A percentile compares a stretch with the other conserved stretches of the same genome.
phyloP scores from a whole-genome alignment of 2,797 vertebrate genomes.

The Hemibagrus guttatus region DNA sequence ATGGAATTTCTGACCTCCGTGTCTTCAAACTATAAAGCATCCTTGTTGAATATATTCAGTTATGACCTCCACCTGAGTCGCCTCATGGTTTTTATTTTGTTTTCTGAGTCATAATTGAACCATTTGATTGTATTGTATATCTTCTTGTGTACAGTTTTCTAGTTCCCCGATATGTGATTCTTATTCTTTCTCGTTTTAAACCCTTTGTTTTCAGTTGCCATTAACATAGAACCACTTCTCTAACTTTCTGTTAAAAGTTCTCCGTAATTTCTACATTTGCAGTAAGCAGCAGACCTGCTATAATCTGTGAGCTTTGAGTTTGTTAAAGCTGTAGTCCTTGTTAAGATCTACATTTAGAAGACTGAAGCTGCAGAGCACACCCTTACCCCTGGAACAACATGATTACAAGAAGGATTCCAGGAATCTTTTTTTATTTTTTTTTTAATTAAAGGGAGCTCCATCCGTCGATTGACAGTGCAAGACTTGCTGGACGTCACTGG shows the following conservation, averaged over 20 bases:
- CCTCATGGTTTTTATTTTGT: not conserved
- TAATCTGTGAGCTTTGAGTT: not conserved
- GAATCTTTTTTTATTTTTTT: not conserved
- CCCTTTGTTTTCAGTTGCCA: not conserved
- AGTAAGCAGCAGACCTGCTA: not conserved
- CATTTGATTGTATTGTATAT: not conserved
- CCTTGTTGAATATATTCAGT: not conserved
- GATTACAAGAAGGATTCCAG: constrained; percentile 28
- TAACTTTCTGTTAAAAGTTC: not conserved
- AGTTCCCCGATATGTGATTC: not conserved
- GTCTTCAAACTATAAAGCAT: not conserved
- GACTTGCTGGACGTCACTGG: constrained; percentile 51
- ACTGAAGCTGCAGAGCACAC: not conserved
- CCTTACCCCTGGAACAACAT: constrained; percentile 6
- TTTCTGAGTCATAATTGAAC: not conserved
- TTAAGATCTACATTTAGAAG: not conserved
- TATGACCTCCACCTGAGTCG: not conserved
- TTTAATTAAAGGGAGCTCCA: constrained; percentile 22
- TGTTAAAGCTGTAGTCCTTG: not conserved
- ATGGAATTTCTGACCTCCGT: not conserved
- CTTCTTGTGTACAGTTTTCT: not conserved
- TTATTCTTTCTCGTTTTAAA: not conserved
- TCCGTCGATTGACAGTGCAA: constrained; percentile 42
- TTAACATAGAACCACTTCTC: not conserved
- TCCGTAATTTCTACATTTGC: no score